phyloP scores from a whole-genome alignment of 2,797 vertebrate genomes.

The Sebastes glaucus region DNA sequence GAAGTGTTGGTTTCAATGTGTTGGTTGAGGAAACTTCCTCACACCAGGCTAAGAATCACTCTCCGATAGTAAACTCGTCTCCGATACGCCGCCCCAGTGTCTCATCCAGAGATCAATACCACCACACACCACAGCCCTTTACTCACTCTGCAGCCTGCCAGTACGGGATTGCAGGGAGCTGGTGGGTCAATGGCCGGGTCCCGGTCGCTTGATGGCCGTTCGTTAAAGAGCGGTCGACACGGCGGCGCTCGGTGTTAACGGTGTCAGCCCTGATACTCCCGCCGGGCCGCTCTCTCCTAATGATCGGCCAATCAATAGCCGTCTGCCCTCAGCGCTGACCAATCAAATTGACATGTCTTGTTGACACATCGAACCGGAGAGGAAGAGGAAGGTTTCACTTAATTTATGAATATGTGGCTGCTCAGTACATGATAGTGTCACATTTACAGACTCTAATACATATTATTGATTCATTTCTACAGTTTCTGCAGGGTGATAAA shows the following conservation, averaged over 20 bases:
- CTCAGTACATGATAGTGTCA: background rate
- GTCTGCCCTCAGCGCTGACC: slow-evolving; percentile 62
- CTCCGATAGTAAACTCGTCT: slow-evolving; percentile 35
- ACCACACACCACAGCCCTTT: slow-evolving; percentile 46
- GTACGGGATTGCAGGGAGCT: slow-evolving; percentile 52
- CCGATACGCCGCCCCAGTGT: slow-evolving; percentile 16
- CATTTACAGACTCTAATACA: background rate
- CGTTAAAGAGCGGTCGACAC: slow-evolving; percentile 74
- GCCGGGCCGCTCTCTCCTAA: slow-evolving; percentile 69
- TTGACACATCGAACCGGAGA: slow-evolving; percentile 46
- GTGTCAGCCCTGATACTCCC: slow-evolving; percentile 73
- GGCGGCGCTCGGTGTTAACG: slow-evolving; percentile 64
- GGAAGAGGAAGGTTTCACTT: slow-evolving; percentile 18
- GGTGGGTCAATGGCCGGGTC: slow-evolving; percentile 73
- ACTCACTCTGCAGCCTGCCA: slow-evolving; percentile 56
- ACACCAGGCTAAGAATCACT: slow-evolving; percentile 14
- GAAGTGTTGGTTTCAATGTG: background rate
- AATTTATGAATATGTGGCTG: background rate
- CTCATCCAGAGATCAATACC: slow-evolving; percentile 58
- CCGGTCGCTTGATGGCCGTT: slow-evolving; percentile 65
- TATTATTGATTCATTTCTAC: slow-evolving; percentile 4
- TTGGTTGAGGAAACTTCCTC: background rate
- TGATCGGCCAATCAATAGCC: slow-evolving; percentile 76
- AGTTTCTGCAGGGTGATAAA: background rate
- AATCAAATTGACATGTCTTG: slow-evolving; percentile 65